Base-by-base conservation (phyloP, 2,797 vertebrate genomes). In the Calcarius lapponicus region DNA sequence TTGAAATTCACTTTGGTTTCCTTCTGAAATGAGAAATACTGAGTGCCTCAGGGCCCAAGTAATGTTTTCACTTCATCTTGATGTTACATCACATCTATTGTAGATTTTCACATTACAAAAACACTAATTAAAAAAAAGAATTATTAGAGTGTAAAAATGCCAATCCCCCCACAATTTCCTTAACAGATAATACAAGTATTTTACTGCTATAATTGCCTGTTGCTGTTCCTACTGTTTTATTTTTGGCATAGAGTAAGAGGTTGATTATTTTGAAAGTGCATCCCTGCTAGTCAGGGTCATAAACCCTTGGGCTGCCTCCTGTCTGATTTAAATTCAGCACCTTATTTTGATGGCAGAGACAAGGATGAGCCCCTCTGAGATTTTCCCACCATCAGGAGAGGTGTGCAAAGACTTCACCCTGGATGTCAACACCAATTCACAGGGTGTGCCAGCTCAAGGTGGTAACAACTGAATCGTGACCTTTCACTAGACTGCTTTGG, bases 51-150 rank as follows among this genome's bases (percentile, higher is more conserved):
- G 47, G 57, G 75, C 50, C n/a, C 36, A 40, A 62, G 17, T 65
- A 78, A 57, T 48, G n/a, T 43, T 91, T 87, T 34, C 20, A 47
- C 40, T 91, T 95, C 31, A 29, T 58, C 58, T 11, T 40, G 60
- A 83, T 62, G 40, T 48, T 88, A 67, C 8, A 3, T 58, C 74
- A 79, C 54, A 94, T 34, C 40, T 79, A 28, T 50, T 93, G 65
- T 65, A 79, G 31, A 73, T 89, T 96, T 93, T 95, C 74, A 78
- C 45, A 25, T 80, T 78, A 71, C 25, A 76, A 72, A 96, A 61
- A 69, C 64, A 83, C 56, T 40, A 24, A 32, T 64, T 56, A 56
- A 34, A 40, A 40, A 2, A 8, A 75, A 58, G 25, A n/a, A 84
- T 78, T 56, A 72, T 91, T 42, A 28, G 26, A 70, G 17, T 34